A percentile compares a stretch with the other conserved stretches of the same genome.
Evolutionary conservation across 2,113 vertebrate genomes (phyloP).

Genomic region (Myocastor coypus): DNA sequence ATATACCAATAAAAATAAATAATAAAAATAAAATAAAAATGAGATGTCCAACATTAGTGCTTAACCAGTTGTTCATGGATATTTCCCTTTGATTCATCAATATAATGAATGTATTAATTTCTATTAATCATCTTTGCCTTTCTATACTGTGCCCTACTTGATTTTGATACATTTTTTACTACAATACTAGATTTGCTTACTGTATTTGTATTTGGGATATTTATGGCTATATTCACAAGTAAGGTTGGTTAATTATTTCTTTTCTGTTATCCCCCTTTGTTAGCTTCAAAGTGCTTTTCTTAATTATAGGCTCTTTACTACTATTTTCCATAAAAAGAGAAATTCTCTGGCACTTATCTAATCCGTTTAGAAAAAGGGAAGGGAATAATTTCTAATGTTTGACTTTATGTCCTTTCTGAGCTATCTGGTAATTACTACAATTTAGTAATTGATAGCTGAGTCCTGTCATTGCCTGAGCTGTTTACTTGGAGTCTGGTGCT

Average conservation of each 20-base stretch:
- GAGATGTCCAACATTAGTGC: constrained; percentile 29
- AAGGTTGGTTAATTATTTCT: constrained; percentile 40
- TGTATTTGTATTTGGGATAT: constrained; percentile 49
- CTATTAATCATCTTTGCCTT: constrained; percentile 53
- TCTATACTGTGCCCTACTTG: constrained; percentile 3
- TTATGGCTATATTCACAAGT: constrained; percentile 35
- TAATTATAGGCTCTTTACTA: constrained; percentile 53
- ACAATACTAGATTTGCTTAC: constrained; percentile 40
- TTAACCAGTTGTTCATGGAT: constrained; percentile 8
- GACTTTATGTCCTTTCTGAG: constrained; percentile 9
- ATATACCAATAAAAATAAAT: background rate
- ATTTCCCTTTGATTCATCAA: constrained; percentile 52
- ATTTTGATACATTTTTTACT: constrained; percentile 37
- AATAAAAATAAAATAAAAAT: constrained; percentile 8
- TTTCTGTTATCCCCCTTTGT: background rate
- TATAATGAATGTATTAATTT: constrained; percentile 3
- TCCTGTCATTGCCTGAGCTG: constrained; percentile 56
- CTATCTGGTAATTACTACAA: constrained; percentile 33
- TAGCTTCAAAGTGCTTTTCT: constrained; percentile 57
- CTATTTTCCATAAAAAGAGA: background rate
- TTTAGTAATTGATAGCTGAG: constrained; percentile 60
- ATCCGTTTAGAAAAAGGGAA: background rate
- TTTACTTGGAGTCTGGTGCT: constrained; percentile 25
- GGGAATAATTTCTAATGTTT: constrained; percentile 35
- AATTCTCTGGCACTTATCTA: constrained; percentile 20